phyloP scores from a whole-genome alignment of 2,113 vertebrate genomes.

The Australoheros scitulus region DNA sequence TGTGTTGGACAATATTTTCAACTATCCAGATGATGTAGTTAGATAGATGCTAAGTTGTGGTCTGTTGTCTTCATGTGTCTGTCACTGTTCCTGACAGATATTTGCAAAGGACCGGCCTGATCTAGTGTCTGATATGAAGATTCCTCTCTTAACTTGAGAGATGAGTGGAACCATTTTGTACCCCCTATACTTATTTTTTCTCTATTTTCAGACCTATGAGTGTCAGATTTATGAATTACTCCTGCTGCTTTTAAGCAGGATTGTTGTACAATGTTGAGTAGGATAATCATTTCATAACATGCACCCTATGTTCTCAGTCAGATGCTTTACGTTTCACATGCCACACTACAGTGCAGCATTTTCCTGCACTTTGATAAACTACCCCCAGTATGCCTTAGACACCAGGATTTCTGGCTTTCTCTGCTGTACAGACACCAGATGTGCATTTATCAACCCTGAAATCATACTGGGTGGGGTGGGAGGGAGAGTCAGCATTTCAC shows the following conservation, averaged over 20 bases:
- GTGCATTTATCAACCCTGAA: conserved; percentile 70
- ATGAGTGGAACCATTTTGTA: conserved; percentile 26
- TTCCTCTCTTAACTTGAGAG: conserved; percentile 48
- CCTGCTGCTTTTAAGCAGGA: conserved; percentile 18
- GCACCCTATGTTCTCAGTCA: background rate
- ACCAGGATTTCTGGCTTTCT: conserved; percentile 56
- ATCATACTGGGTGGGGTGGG: background rate
- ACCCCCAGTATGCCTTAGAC: conserved; percentile 72
- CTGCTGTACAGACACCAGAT: conserved; percentile 63
- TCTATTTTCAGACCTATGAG: background rate
- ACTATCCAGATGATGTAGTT: background rate
- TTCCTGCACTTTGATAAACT: conserved; percentile 53
- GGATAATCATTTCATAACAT: background rate
- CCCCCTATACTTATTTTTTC: background rate
- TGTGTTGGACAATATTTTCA: background rate
- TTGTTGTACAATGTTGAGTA: conserved; percentile 1
- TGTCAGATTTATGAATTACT: conserved; percentile 26
- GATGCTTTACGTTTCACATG: conserved; percentile 58
- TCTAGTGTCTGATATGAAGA: conserved; percentile 20
- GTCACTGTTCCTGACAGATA: conserved; percentile 25
- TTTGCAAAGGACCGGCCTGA: background rate
- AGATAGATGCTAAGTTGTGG: conserved; percentile 26
- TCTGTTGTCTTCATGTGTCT: background rate
- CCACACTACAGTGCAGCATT: conserved; percentile 52
- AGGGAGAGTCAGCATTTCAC: conserved; percentile 68